A percentile compares a stretch with the other conserved stretches of the same genome.
Evolutionary conservation across 2,888 invertebrate genomes (phyloP).

Genomic region (Gibbula magus): DNA sequence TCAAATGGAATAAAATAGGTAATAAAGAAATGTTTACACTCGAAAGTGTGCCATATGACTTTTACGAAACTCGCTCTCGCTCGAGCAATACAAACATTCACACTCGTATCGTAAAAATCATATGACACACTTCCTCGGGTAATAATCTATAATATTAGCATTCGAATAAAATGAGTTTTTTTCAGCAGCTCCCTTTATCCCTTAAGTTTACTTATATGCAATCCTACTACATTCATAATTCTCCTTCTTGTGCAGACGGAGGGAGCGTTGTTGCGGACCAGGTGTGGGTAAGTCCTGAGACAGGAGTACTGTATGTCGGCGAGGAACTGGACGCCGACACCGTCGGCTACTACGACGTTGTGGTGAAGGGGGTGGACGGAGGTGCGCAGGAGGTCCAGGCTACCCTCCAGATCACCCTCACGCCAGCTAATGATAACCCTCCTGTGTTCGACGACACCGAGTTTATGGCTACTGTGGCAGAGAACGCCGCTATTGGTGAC

Average conservation of each 20-base stretch:
- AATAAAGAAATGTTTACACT: too few species aligned
- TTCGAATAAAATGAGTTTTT: too few species aligned
- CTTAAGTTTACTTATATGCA: too few species aligned
- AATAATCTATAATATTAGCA: too few species aligned
- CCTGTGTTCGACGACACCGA: neutral
- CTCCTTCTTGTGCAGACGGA: neutral
- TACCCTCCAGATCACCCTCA: neutral
- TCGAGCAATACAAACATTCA: too few species aligned
- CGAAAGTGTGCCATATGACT: too few species aligned
- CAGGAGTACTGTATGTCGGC: neutral
- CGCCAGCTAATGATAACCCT: constrained; percentile 4
- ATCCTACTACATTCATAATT: neutral
- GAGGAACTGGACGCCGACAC: neutral
- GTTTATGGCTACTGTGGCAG: neutral
- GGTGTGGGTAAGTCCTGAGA: constrained; percentile 10
- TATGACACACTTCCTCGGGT: too few species aligned
- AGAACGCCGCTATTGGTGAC: neutral
- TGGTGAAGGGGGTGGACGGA: neutral
- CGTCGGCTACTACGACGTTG: neutral
- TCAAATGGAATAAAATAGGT: too few species aligned
- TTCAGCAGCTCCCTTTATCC: too few species aligned
- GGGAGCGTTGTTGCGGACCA: constrained; percentile 20
- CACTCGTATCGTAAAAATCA: too few species aligned
- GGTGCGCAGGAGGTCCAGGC: neutral
- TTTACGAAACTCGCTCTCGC: too few species aligned